Base-by-base conservation (phyloP, 2,888 invertebrate species). In the Cataglyphis altisquamis region DNA sequence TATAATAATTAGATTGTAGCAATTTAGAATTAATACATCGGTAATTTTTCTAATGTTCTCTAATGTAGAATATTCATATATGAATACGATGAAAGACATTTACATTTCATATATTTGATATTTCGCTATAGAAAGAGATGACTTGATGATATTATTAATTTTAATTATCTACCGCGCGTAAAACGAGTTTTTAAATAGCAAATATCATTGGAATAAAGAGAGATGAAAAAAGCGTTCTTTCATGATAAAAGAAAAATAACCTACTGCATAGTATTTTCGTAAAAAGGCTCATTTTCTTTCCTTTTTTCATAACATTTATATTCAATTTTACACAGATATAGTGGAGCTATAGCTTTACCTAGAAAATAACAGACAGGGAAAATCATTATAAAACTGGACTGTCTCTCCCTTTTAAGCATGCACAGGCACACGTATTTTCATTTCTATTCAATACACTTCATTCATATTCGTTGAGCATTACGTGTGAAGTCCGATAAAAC, bases 371-470 rank as follows among this genome's bases (percentile, higher is more conserved):
- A 29, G 72, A 62, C 72, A 72, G 32, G 4, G 60, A 80, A 72
- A 72, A 80, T 72, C 72, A 72, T 78, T 78, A 78, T 72, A 36
- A 45, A 48, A 62, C 68, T 80, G 45, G 57, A 60, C 60, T 21
- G 21, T 45, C 60, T 80, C 45, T 41, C 48, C n/a, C 48, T 52
- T 52, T 62, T 80, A 45, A 70, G 10, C 48, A 32, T 8, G 41
- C 55, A 25, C 52, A 25, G 39, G 25, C 67, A 66, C 41, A 62
- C 36, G 45, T 78, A 72, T 80, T 72, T 80, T 80, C 78, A 72
- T 80, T 72, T 80, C 78, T 72, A 72, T 80, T 80, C 78, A 80
- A 72, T 80, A 80, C 72, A 60, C 45, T 72, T 80, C 78, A 60
- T 80, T 80, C 72, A 62, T 80, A 72, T 72, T 80, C 72, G 60